Evolutionary conservation across 2,113 vertebrate genomes (phyloP), one percentile per base, ranked within the genome.

Genomic region (Progne subis): DNA sequence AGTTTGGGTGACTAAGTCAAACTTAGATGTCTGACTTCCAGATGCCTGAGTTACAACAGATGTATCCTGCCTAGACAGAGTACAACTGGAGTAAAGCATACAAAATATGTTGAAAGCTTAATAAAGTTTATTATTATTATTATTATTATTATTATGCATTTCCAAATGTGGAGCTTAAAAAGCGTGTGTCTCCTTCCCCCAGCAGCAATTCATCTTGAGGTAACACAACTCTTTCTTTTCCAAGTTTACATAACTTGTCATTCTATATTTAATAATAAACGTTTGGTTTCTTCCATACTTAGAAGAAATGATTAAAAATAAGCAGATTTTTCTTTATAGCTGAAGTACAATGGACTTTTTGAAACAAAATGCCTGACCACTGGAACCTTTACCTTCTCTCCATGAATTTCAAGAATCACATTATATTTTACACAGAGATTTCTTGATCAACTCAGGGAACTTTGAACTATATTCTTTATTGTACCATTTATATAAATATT

Each of bases 161-260:
- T 91, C 86, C 81, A 95, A 84, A 94, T 32, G 60, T 61, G 70
- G 83, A 79, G 31, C n/a, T 93, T 57, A 60, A 79, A 91, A 89
- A 84, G 49, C 28, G 41, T 55, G 28, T 56, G n/a, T 57, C 47
- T 91, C 74, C 63, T 82, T 86, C 15, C 28, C 56, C n/a, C 13
- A 0, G 31, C 15, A 71, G 74, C 44, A 82, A 72, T 84, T 84
- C 28, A 34, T 94, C 83, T 53, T 68, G 31, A 86, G 77, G 41
- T 53, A 92, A 82, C 0, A 0, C 44, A 84, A 37, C 29, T 74
- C 32, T 68, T 68, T 69, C 28, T 88, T 90, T 68, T 71, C 56
- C 41, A 39, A 32, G 37, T 92, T 94, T 92, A 82, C 2, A 5
- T 75, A 81, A 41, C 56, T 82, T 86, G 72, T 29, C 88, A 52